Conservation (phyloP, 2,113 vertebrate genomes). For the Phylloscopus trochiloides region DNA sequence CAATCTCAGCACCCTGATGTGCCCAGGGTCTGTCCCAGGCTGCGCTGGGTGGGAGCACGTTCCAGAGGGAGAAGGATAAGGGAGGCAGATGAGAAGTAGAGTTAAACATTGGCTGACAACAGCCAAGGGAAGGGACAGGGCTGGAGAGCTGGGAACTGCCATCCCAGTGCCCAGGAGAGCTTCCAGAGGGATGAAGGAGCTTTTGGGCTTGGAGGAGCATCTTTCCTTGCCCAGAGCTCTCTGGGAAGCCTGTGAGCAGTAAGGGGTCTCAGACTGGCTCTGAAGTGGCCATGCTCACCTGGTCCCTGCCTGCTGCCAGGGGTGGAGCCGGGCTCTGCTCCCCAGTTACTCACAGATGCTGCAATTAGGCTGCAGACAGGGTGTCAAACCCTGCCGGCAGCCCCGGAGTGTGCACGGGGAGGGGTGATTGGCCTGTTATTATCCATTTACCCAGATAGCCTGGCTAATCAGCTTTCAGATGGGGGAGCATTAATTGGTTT, state of each 20-base stretch:
- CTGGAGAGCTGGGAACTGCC: not conserved
- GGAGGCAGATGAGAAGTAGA: not conserved
- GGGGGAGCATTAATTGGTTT: constrained; percentile 71
- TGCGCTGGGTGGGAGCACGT: not conserved
- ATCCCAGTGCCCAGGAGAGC: not conserved
- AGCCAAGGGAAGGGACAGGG: too few species aligned
- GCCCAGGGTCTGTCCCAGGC: rapidly evolving
- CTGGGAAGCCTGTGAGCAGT: not conserved
- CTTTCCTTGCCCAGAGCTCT: not conserved
- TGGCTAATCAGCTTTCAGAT: constrained; percentile 68
- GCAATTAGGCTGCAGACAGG: not conserved
- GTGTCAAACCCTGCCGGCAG: not conserved
- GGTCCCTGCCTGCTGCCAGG: not conserved
- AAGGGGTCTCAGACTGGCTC: not conserved
- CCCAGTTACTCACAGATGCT: constrained; percentile 39
- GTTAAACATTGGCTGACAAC: not conserved
- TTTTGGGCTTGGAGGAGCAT: not conserved
- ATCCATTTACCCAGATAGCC: constrained; percentile 67
- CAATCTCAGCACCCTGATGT: rapidly evolving
- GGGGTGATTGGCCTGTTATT: constrained; percentile 63
- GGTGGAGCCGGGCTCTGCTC: not conserved
- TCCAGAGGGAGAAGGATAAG: not conserved
- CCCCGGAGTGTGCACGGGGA: not conserved
- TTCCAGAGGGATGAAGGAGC: rapidly evolving
- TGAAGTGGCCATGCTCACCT: rapidly evolving